Base-by-base conservation (phyloP, 2,888 invertebrate genomes). In the Prosapia bicincta region DNA sequence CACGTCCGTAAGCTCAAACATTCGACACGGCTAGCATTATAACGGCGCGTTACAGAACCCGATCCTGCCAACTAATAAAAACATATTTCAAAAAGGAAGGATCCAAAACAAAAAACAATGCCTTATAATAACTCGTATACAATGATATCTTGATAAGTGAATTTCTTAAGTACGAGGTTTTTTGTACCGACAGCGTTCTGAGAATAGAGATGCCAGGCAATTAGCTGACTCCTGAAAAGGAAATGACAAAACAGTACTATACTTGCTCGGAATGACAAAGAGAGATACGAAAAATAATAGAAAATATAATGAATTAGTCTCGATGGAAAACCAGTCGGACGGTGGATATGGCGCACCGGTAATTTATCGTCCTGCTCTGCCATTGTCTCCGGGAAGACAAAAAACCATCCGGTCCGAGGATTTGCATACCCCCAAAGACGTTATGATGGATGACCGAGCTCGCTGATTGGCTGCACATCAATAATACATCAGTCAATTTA, bases 361-460 rank as follows among this genome's bases (percentile, higher is more conserved):
- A 66, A 66, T 72, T 72, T 72, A 72, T 72, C 30, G 54, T 54
- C 54, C 20, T 3, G 13, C 54, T 54, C n/a, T 6, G 67, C 67
- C 67, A 67, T 65, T 72, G 72, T 67, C 32, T 66, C 66, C 32
- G 66, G 24, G 23, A 38, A 66, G n/a, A 26, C 72, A 72, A 72
- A 72, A 72, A 72, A 66, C 66, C 13, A 54, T 54, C n/a, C 20
- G 20, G 54, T 5, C 54, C 24, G 23, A 23, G 66, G n/a, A 72
- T 66, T 72, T 72, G 72, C 72, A 72, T 72, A 72, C 72, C 72
- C 67, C 72, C 72, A 67, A 67, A 72, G 72, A 66, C 20, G 72
- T 32, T 72, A 66, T 72, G 72, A 72, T 20, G 66, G 66, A 72
- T 67, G 66, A 25, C n/a, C 2, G 24, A 20, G 71, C 43, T 26